phyloP scores from a whole-genome alignment of 2,797 vertebrate species.

The Eurystomus glaucurus region DNA sequence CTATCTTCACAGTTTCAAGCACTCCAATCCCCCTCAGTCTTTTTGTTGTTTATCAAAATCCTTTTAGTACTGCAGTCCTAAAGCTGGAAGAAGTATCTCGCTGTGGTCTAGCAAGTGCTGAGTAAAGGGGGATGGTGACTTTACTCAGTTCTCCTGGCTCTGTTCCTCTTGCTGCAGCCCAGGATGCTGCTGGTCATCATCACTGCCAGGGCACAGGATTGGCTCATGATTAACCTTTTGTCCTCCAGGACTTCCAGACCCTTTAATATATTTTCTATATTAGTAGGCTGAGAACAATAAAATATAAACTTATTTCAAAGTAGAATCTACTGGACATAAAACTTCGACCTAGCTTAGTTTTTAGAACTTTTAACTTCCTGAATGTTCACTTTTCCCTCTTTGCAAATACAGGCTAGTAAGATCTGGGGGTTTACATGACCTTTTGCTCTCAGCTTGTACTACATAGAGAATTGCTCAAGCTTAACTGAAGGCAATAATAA shows the following conservation, averaged over 20 bases:
- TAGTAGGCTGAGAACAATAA: background rate
- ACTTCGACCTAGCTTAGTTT: background rate
- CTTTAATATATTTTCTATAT: background rate
- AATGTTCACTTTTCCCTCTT: background rate
- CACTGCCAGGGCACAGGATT: background rate
- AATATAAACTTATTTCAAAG: background rate
- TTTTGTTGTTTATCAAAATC: background rate
- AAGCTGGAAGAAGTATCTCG: background rate
- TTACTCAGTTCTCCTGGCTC: background rate
- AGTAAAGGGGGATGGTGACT: background rate
- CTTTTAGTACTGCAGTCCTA: background rate
- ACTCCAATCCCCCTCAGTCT: rapidly evolving
- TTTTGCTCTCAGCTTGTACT: background rate
- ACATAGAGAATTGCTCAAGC: background rate
- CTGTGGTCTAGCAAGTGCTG: background rate
- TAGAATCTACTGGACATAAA: background rate
- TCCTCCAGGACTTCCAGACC: background rate
- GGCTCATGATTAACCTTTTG: background rate
- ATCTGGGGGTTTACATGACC: background rate
- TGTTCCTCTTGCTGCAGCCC: background rate
- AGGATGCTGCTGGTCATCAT: background rate
- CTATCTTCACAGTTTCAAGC: background rate
- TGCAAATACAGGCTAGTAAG: background rate
- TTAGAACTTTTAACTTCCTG: background rate
- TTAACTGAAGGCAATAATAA: background rate